Evolutionary conservation across 2,113 vertebrate species (phyloP), one percentile per base, ranked within the genome.

Genomic region (Aptenodytes forsteri): DNA sequence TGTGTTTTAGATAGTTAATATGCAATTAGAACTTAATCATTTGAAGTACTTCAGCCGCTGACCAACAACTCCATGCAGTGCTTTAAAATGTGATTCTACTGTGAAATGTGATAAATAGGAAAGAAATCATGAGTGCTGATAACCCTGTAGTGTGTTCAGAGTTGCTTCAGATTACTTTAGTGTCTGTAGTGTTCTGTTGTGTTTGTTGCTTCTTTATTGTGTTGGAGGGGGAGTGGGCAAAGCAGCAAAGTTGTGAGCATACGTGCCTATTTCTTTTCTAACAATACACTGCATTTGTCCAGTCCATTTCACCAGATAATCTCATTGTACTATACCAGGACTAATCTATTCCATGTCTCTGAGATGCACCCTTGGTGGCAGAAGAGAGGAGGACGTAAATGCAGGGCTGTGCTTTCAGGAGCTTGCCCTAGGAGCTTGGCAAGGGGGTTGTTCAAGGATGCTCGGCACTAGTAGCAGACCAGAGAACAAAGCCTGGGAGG

Each of bases 251-350:
- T 47, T 0, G 0, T 71, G 30, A 69, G 19, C 50, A 46, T 20
- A 26, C 1, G 0, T 0, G 0, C 0, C 0, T 34, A 19, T 62
- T 93, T 67, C 6, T 83, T 72, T 79, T 46, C 34, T 79, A 36
- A n/a, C 27, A 47, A 22, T 38, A 20, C 4, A 6, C 23, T 59
- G 72, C 12, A 17, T 65, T 82, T 78, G 36, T 50, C n/a, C 23
- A 38, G 16, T 38, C 21, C 18, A 67, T 67, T 87, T n/a, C 47
- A 70, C 79, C 52, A 78, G 26, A 36, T 42, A 36, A 25, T 72
- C 20, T 85, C 46, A 38, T 14, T 40, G 32, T 13, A 40, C 36
- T 16, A 6, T 23, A 55, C 10, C 40, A 87, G 66, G 19, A 76
- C n/a, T 55, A 40, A 72, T 29, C 23, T 46, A 23, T 79, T 64